Conservation (phyloP, 2,888 invertebrate species). For the Cataglyphis cursor region DNA sequence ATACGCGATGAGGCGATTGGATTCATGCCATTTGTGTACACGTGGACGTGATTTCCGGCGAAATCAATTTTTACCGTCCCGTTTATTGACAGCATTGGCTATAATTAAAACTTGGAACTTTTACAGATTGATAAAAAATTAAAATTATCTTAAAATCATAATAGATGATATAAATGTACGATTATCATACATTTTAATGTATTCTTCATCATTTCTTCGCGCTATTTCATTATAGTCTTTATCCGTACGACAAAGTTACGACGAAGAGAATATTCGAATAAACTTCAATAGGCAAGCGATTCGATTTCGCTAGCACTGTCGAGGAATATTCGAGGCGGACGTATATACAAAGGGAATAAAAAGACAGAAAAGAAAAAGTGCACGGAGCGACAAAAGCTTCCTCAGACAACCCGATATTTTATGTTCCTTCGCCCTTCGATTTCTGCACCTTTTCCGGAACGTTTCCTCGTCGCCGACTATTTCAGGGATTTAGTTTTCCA, state of each 20-base stretch:
- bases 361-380: constrained; percentile 12
- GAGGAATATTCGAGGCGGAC: constrained; percentile 41
- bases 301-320: constrained; percentile 20
- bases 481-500: constrained; percentile 56
- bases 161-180: not conserved
- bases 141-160: not conserved
- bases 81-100: constrained; percentile 5
- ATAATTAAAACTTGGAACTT: not conserved
- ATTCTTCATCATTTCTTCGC: not conserved
- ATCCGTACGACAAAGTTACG: not conserved
- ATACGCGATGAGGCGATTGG: not conserved
- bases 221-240: constrained; percentile 29
- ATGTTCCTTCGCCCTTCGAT: constrained; percentile 51
- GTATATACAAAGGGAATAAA: constrained; percentile 9
- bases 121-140: not conserved
- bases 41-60: constrained; percentile 1
- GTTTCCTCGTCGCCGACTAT: constrained; percentile 50
- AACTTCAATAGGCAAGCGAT: constrained; percentile 40
- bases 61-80: not conserved
- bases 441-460: constrained; percentile 41
- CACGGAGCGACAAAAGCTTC: constrained; percentile 44
- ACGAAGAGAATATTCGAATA: constrained; percentile 22
- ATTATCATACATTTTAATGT: not conserved
- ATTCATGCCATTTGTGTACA: not conserved
- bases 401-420: constrained; percentile 50